Conservation (phyloP, 2,113 vertebrate genomes). For the Xiphophorus hellerii region DNA sequence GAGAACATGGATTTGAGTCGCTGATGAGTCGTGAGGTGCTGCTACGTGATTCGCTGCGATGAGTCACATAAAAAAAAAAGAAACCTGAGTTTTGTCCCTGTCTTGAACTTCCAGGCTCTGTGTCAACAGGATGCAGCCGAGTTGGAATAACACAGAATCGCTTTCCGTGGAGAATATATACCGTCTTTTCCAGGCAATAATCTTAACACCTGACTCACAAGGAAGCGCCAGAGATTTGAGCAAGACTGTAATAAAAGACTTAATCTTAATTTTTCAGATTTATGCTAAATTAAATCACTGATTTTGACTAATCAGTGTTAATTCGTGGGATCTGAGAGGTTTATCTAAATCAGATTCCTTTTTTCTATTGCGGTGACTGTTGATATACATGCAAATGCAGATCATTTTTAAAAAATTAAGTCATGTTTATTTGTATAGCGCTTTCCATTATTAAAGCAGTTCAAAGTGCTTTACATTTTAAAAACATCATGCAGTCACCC, state of each 20-base stretch:
- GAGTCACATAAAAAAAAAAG: slow-evolving; percentile 59
- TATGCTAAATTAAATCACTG: neutral
- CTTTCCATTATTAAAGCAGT: too few species aligned
- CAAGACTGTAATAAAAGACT: neutral
- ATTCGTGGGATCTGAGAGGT: neutral
- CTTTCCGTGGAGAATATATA: slow-evolving; percentile 19
- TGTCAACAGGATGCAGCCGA: slow-evolving; percentile 26
- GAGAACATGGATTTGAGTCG: slow-evolving; percentile 14
- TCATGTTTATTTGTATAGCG: too few species aligned
- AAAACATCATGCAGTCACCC: too few species aligned
- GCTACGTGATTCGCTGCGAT: slow-evolving; percentile 39
- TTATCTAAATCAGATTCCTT: neutral
- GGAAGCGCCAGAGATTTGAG: neutral
- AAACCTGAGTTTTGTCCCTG: slow-evolving; percentile 23
- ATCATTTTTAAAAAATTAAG: too few species aligned
- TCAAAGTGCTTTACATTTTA: too few species aligned
- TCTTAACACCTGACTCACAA: slow-evolving; percentile 10
- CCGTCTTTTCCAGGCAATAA: slow-evolving; percentile 27
- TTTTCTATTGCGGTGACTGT: too few species aligned
- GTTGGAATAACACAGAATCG: slow-evolving; percentile 43
- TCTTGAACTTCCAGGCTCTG: slow-evolving; percentile 9
- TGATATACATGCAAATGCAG: too few species aligned
- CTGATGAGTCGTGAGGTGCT: slow-evolving; percentile 40
- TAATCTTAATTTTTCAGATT: neutral
- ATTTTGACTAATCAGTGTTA: neutral